Conservation (phyloP, 30 jellyfish, hydroid and myxozoan species). For the Haliclystus octoradiatus region DNA sequence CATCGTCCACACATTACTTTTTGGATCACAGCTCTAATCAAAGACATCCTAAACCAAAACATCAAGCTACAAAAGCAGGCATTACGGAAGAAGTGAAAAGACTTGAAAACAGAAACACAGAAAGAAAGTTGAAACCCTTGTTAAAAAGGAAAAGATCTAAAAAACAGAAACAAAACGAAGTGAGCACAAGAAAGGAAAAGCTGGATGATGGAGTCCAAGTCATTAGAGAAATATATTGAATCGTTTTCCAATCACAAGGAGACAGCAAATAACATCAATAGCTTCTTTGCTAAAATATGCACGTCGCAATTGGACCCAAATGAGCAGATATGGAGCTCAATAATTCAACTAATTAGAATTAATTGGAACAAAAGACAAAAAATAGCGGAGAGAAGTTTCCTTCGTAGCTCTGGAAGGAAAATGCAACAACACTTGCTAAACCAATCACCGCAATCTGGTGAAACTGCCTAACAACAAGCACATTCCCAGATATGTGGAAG, state of each 20-base stretch:
- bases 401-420: background rate
- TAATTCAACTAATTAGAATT: background rate
- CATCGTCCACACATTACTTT: no score
- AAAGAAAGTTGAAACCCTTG: background rate
- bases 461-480: background rate
- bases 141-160: background rate
- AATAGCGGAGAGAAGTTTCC: no score
- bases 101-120: no score
- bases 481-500: background rate
- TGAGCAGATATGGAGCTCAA: background rate
- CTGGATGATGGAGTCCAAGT: background rate
- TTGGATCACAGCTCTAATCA: background rate
- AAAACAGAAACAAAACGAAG: background rate
- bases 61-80: background rate
- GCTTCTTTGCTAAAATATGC: background rate
- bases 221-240: background rate
- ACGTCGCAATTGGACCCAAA: background rate
- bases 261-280: background rate
- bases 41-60: background rate
- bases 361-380: no score
- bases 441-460: background rate
- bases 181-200: background rate
- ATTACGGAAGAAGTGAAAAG: background rate
- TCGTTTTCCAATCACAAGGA: background rate
- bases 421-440: background rate